Evolutionary conservation across 1,140 invertebrate genomes (phyloP).

Genomic region (Drosophila pseudoananassae): DNA sequence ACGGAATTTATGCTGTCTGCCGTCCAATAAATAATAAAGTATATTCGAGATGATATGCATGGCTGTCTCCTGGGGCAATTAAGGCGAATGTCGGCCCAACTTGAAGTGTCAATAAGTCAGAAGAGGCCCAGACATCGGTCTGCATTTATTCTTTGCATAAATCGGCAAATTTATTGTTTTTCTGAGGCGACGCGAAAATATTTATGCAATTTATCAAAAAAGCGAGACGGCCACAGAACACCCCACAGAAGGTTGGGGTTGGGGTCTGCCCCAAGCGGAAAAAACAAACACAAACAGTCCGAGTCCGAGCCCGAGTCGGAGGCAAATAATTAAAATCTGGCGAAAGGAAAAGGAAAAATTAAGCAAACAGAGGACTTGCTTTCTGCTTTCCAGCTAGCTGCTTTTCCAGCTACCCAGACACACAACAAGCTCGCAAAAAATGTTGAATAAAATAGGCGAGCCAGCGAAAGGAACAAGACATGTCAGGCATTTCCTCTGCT

Average conservation of each 20-base stretch:
- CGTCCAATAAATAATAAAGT: constrained; percentile 26
- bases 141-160: constrained; percentile 52
- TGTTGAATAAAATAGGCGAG: constrained; percentile 47
- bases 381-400: not conserved
- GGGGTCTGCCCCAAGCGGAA: constrained; percentile 13
- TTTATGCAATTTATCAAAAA: constrained; percentile 41
- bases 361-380: constrained; percentile 11
- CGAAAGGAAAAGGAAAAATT: constrained; percentile 8
- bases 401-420: too few relatives aligned
- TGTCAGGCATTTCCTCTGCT: constrained; percentile 74
- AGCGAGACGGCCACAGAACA: not conserved
- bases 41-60: not conserved
- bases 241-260: constrained; percentile 1
- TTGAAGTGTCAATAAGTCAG: constrained; percentile 64
- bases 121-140: constrained; percentile 24
- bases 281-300: constrained; percentile 43
- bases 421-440: constrained; percentile 31
- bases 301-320: not conserved
- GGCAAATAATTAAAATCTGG: constrained; percentile 60
- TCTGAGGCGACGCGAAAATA: constrained; percentile 10
- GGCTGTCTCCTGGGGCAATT: constrained; percentile 54
- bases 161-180: constrained; percentile 53
- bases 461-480: constrained; percentile 66
- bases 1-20: constrained; percentile 17
- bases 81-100: constrained; percentile 44